Evolutionary conservation across 2,113 vertebrate genomes (phyloP).

Genomic region (Bolborhynchus lineola): DNA sequence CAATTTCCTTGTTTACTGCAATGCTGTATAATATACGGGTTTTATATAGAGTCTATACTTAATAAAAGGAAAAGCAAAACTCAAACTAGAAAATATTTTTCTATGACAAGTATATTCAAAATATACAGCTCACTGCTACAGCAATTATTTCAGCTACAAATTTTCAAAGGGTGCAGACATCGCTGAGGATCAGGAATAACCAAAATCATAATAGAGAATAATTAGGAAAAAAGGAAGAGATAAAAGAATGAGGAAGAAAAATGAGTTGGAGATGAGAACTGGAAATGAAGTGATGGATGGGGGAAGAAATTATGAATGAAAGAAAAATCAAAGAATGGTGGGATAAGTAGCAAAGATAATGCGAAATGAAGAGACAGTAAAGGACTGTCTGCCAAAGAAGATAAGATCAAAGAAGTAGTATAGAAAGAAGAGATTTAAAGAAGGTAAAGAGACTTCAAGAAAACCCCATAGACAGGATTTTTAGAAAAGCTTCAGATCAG

Average conservation of each 20-base stretch:
- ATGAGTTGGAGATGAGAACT: background rate
- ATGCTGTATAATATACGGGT: background rate
- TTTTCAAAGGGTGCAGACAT: background rate
- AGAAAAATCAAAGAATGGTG: background rate
- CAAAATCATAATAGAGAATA: background rate
- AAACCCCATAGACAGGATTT: background rate
- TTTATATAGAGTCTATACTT: background rate
- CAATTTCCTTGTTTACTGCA: background rate
- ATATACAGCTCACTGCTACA: background rate
- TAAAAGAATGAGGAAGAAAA: background rate
- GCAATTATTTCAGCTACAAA: background rate
- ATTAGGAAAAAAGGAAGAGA: background rate
- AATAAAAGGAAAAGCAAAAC: background rate
- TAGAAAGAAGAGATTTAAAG: background rate
- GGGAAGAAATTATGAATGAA: background rate
- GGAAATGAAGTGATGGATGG: background rate
- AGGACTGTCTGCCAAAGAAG: background rate
- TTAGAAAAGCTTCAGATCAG: background rate
- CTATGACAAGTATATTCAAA: background rate
- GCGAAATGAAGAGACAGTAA: background rate
- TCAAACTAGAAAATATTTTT: background rate
- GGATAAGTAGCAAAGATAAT: background rate
- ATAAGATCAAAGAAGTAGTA: background rate
- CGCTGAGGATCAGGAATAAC: background rate
- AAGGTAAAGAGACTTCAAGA: background rate